These are phyloP conservation scores for Anodontia alba DNA, from an alignment of 2,888 invertebrate species.

Conservation along the genomic window DNA sequence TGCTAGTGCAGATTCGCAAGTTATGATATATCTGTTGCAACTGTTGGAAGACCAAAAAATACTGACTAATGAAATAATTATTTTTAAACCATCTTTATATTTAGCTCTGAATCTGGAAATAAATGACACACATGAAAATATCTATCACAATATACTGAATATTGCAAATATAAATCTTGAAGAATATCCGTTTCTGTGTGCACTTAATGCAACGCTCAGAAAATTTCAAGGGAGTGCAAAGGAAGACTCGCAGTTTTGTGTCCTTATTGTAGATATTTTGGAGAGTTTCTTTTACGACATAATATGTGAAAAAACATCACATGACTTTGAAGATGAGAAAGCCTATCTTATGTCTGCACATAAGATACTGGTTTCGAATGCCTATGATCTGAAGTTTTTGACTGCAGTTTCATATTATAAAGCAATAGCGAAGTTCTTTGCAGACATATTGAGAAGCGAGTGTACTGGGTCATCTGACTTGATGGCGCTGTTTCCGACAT, in stretches of 20 bases:
- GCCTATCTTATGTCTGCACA: not conserved
- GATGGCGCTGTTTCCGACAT: too few species aligned
- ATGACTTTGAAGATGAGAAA: not conserved
- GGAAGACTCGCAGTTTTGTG: not conserved
- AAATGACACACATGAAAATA: not conserved
- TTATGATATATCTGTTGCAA: not conserved
- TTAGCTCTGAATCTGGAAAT: not conserved
- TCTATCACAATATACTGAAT: not conserved
- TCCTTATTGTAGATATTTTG: not conserved
- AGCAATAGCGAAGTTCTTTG: not conserved
- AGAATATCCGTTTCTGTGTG: not conserved
- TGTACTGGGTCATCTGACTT: too few species aligned
- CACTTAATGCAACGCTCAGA: not conserved
- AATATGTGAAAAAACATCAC: not conserved
- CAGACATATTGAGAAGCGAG: not conserved
- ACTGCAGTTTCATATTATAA: slow-evolving; percentile 39
- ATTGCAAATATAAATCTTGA: not conserved
- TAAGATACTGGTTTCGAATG: slow-evolving; percentile 4
- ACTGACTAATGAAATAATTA: not conserved
- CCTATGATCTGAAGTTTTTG: slow-evolving; percentile 25
- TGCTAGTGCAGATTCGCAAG: not conserved
- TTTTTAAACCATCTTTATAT: not conserved
- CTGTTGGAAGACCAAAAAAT: not conserved
- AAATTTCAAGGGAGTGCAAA: too few species aligned
- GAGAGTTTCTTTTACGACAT: not conserved